A percentile compares a stretch with the other conserved stretches of the same genome.
These are phyloP conservation scores for Pelobates fuscus DNA, from an alignment of 2,113 vertebrate genomes.

Conservation along the genomic window DNA sequence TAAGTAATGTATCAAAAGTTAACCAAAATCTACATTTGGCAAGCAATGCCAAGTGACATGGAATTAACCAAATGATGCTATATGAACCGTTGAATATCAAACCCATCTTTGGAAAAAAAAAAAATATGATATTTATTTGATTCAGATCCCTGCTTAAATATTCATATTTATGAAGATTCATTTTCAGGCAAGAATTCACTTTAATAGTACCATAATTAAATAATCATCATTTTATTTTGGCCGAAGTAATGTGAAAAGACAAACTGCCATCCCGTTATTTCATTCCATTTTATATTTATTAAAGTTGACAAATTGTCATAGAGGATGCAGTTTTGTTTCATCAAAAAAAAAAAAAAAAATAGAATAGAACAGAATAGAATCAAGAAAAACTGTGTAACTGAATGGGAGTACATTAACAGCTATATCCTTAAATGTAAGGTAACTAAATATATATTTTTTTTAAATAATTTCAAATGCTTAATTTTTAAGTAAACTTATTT, in stretches of 20 bases:
- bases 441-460: neutral
- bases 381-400: slow-evolving; percentile 3
- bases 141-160: no score
- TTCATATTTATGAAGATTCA: no score
- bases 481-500: no score
- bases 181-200: neutral
- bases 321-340: slow-evolving; percentile 36
- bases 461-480: no score
- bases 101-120: no score
- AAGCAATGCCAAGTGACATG: no score
- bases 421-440: neutral
- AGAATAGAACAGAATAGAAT: no score
- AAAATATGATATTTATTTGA: no score
- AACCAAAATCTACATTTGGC: no score
- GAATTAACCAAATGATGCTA: no score
- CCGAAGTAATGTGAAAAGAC: slow-evolving; percentile 34
- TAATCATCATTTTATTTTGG: slow-evolving; percentile 3
- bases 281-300: slow-evolving; percentile 13
- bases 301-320: slow-evolving; percentile 41
- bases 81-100: no score
- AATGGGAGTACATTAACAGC: neutral
- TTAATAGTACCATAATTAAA: slow-evolving; percentile 9
- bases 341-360: slow-evolving; percentile 26
- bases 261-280: slow-evolving; percentile 27
- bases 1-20: no score